Evolutionary conservation across 1,140 invertebrate species (phyloP).

Genomic region (Meloidogyne chitwoodi): DNA sequence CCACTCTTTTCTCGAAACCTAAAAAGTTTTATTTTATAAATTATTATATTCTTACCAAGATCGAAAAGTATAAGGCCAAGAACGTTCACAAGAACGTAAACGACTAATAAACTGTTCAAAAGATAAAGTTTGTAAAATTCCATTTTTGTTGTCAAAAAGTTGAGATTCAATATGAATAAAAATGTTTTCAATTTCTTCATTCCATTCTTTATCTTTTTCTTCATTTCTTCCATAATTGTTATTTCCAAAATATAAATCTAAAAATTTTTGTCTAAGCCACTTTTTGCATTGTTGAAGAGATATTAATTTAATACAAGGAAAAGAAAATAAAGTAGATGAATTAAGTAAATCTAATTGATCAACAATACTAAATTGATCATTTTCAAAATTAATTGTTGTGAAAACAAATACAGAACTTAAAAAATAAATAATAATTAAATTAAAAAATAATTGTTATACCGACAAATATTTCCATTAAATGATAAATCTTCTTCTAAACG

Average conservation of each 20-base stretch:
- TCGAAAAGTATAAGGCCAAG: slow-evolving; percentile 21
- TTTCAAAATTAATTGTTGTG: not conserved
- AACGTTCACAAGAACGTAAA: slow-evolving; percentile 7
- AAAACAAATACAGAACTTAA: slow-evolving; percentile 4
- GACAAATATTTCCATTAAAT: slow-evolving; percentile 15
- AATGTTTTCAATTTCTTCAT: not conserved
- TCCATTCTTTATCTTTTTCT: not conserved
- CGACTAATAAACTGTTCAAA: slow-evolving; percentile 26
- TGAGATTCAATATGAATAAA: slow-evolving; percentile 20
- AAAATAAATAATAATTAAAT: not conserved
- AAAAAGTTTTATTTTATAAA: not conserved
- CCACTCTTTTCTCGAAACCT: slow-evolving; percentile 34
- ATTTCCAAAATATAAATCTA: not conserved
- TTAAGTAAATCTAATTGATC: not conserved
- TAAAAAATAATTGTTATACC: not conserved
- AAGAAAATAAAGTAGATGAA: not conserved
- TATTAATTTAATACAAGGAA: slow-evolving; percentile 3
- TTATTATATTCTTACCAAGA: slow-evolving; percentile 9
- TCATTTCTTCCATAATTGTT: not conserved
- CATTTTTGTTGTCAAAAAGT: slow-evolving; percentile 21
- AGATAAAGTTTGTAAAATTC: slow-evolving; percentile 17
- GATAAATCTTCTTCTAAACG: not conserved
- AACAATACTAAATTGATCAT: not conserved
- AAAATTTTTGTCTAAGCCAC: not conserved
- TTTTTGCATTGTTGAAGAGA: slow-evolving; percentile 2